Evolutionary conservation across 2,113 vertebrate genomes (phyloP), one percentile per base, ranked within the genome.

Genomic region (Pseudois nayaur): DNA sequence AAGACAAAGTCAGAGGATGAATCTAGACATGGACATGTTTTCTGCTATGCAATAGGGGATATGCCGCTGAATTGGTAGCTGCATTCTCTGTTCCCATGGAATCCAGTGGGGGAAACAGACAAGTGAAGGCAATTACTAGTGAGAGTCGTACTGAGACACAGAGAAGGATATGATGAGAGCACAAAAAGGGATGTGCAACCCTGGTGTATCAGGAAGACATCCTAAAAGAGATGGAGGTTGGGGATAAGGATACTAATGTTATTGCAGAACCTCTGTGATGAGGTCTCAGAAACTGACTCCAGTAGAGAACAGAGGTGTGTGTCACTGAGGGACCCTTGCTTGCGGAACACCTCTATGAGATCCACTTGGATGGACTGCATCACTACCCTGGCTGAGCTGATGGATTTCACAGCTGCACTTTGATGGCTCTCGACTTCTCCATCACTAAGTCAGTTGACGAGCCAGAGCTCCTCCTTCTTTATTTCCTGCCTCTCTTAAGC

Each of bases 401-500:
- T 43, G 50, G 55, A 86, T 81, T 92, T 71, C 79, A 60, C 93
- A 93, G 76, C 93, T 97, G 91, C 43, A 27, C 60, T 93, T 92
- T 79, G 88, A 83, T 48, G 67, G 55, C 67, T 79, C 95, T 93
- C 1, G 8, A 87, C 55, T 91, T 59, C 81, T 96, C 89, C 60
- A 50, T 95, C 95, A 64, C 57, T 83, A 59, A 95, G 92, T 95
- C 97, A 87, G 15, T 94, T 4, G 0, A 93, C 16, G 45, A 40
- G 60, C 92, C 79, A 91, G 60, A 76, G 79, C 79, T 95, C 83
- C 82, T 78, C 93, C 74, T 89, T 21, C 14, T 89, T 67, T 91
- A 76, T 94, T 97, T 96, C 97, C 89, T 40, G 84, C 43, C 23
- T 88, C 12, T 95, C 84, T 96, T 89, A 64, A 67, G 74, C 81